phyloP scores from a whole-genome alignment of 2,113 vertebrate species.

The Tetraodon nigroviridis region DNA sequence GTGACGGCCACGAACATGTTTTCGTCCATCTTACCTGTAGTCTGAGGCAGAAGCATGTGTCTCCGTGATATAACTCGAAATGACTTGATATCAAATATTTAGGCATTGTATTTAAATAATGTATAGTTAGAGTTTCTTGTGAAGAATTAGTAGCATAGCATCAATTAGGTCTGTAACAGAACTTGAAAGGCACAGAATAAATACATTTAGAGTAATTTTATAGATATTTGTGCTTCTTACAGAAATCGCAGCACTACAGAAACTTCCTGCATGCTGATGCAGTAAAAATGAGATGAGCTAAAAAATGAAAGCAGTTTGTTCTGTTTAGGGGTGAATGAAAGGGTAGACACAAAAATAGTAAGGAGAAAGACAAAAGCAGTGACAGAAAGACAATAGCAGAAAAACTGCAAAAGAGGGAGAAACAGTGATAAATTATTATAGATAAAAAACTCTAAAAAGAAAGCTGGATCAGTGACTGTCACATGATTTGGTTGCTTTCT shows the following conservation, averaged over 20 bases:
- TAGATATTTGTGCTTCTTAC: too few species aligned
- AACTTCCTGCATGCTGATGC: background rate
- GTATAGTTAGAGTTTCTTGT: too few species aligned
- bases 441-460: background rate
- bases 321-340: constrained; percentile 10
- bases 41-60: constrained; percentile 62
- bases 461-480: constrained; percentile 2
- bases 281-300: background rate
- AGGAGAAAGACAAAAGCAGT: constrained; percentile 1
- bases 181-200: constrained; percentile 9
- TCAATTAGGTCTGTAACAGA: too few species aligned
- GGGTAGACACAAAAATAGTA: constrained; percentile 19
- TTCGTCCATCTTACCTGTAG: constrained; percentile 98
- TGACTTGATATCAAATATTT: too few species aligned
- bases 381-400: constrained; percentile 3
- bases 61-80: too few species aligned
- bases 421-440: background rate
- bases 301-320: constrained; percentile 11
- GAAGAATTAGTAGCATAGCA: too few species aligned
- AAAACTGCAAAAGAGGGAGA: background rate
- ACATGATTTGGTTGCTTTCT: background rate
- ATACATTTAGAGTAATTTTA: background rate
- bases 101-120: too few species aligned
- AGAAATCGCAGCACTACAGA: too few species aligned
- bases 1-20: constrained; percentile 98